Base-by-base conservation (phyloP, 2,797 vertebrate genomes). In the Gymnodraco acuticeps region DNA sequence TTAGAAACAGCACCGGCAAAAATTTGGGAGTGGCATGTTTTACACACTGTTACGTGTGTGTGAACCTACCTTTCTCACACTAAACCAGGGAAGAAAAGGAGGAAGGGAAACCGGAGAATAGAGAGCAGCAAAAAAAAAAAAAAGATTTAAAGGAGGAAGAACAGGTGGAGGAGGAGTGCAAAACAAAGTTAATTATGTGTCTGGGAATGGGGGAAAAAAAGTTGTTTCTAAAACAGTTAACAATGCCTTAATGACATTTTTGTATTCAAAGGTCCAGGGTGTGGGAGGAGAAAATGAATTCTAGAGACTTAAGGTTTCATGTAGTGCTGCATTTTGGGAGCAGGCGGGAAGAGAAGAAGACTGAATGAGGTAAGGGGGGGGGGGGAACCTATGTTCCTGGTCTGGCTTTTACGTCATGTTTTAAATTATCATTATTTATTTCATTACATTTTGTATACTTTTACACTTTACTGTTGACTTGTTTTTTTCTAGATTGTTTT, bases 21-120 rank as follows among this genome's bases (percentile, higher is more conserved):
- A 43, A 31, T 17, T 17, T 12, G 17, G 53, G 67, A 80, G 64
- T 59, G 72, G 10, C 60, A 68, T 17, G 14, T 61, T 64, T 38
- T 23, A 67, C n/a, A 47, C 31, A 48, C 6, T 33, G 58, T 42
- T 42, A 17, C 42, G n/a, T 23, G 48, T 56, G 11, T 67, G 31
- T 64, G 16, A 70, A 23, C 66, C 43, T 73, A 46, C 54, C 67
- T 19, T 81, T 5, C 13, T 42, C 8, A 51, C 9, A 53, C 12
- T n/a, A 41, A 23, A 43, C 51, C 42, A 10, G 11, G 33, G 53
- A 33, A 23, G 20, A 47, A 20, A 45, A 54, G 33, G 19, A 41
- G 31, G 48, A 51, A 38, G 45, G 5, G 53, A 47, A 48, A 52
- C 2, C 10, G 19, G 8, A 45, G 15, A 55, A 38, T 17, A 19